Base-by-base conservation (phyloP, 2,888 invertebrate species). In the Punctoribates punctum region DNA sequence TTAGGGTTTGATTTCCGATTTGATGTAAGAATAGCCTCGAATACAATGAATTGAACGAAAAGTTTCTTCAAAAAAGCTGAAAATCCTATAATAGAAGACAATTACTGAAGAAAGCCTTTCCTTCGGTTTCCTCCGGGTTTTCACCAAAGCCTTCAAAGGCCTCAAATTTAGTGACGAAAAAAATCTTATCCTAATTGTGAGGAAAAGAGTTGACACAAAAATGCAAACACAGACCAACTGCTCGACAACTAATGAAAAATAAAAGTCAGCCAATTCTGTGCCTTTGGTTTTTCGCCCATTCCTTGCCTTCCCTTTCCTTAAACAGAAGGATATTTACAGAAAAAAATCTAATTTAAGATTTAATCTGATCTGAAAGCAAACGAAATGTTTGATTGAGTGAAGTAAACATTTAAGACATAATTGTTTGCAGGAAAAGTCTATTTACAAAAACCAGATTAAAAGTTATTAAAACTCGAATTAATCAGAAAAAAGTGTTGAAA, bases 301-400 rank as follows among this genome's bases (percentile, higher is more conserved):
- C n/a, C n/a, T 48, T 54, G 4, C 8, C 8, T 54, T 20, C 57
- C 23, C n/a, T n/a, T 57, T 57, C n/a, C 57, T 25, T 57, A 2
- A 57, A 23, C 13, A 23, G 25, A 57, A 25, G 9, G 57, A 57
- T 57, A 57, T 57, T 57, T 57, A 57, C 57, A 23, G 57, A 57
- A 57, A 57, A 57, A 57, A 57, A 9, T 57, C 57, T 57, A 57
- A 57, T 57, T 57, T 25, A 25, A 57, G n/a, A 51, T 51, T 51
- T n/a, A 20, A 51, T 51, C 20, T 51, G 23, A 25, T 25, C 57
- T 23, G 13, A 57, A 23, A 25, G n/a, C 57, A 57, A 57, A 57
- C 57, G 20, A 57, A 34, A 23, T 54, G 54, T 54, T 54, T 20
- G 23, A 25, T 57, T 57, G 57, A 57, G 5, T 17, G 13, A 57